Evolutionary conservation across 2,797 vertebrate species (phyloP).

Genomic region (Graptemys geographica): DNA sequence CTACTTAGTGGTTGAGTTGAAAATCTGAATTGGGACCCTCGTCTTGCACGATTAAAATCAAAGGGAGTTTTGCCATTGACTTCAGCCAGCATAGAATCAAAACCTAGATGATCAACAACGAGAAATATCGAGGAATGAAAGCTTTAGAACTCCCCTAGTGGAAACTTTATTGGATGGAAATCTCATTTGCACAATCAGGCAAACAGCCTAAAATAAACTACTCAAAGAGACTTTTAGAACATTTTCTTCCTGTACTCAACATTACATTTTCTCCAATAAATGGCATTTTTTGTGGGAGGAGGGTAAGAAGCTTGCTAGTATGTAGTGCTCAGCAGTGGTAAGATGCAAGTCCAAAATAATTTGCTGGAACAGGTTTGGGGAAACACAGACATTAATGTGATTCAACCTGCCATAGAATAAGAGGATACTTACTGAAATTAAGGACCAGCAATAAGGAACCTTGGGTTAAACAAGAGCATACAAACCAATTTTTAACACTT

Average conservation of each 20-base stretch:
- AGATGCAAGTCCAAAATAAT: neutral
- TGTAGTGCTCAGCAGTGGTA: neutral
- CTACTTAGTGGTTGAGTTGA: neutral
- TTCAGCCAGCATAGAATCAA: neutral
- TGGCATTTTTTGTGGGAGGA: neutral
- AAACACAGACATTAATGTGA: fast-evolving
- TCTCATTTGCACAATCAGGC: slow-evolving; percentile 1
- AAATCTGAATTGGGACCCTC: slow-evolving; percentile 13
- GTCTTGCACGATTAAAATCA: neutral
- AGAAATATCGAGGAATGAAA: slow-evolving; percentile 1
- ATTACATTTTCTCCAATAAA: neutral
- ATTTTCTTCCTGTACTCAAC: neutral
- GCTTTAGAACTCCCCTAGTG: neutral
- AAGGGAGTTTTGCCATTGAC: neutral
- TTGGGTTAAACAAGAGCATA: neutral
- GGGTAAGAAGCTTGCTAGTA: neutral
- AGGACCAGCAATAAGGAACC: neutral
- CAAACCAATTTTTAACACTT: neutral
- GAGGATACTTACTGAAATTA: neutral
- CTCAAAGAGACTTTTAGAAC: slow-evolving; percentile 8
- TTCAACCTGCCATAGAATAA: neutral
- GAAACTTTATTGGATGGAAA: slow-evolving; percentile 28
- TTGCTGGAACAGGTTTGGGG: neutral
- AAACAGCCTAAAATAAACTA: neutral
- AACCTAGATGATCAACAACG: neutral